Evolutionary conservation across 1,140 invertebrate species (phyloP).

Genomic region (Aphis craccivora): DNA sequence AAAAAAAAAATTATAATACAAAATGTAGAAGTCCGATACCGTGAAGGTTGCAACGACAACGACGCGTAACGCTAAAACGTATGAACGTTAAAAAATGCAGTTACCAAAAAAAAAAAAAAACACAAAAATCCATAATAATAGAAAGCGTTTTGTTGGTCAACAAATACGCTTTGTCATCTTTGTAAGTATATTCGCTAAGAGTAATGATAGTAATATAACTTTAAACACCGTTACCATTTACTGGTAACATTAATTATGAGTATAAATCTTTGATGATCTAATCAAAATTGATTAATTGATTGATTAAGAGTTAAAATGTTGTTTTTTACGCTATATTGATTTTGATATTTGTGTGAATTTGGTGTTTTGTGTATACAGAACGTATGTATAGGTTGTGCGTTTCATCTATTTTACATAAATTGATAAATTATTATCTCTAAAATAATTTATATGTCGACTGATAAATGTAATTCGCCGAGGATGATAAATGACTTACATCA

Average conservation of each 20-base stretch:
- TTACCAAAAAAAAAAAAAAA: neutral
- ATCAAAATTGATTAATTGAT: too few species aligned
- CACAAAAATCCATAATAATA: neutral
- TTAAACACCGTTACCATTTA: neutral
- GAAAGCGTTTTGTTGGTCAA: neutral
- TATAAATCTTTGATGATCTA: neutral
- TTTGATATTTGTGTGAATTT: neutral
- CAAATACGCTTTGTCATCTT: neutral
- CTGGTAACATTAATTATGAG: neutral
- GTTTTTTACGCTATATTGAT: neutral
- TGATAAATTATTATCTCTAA: neutral
- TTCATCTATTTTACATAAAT: neutral
- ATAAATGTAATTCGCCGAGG: neutral
- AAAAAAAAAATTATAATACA: neutral
- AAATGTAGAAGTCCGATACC: constrained; percentile 6
- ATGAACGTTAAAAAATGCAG: constrained; percentile 2
- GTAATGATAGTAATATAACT: neutral
- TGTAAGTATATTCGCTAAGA: neutral
- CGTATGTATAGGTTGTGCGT: neutral
- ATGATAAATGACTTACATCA: neutral
- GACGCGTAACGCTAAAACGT: neutral
- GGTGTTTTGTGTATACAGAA: neutral
- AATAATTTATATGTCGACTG: neutral
- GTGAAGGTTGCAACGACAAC: neutral
- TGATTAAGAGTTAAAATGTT: too few species aligned